These are phyloP conservation scores for Raja brachyura DNA, from an alignment of 2,113 vertebrate species.

Conservation along the genomic window DNA sequence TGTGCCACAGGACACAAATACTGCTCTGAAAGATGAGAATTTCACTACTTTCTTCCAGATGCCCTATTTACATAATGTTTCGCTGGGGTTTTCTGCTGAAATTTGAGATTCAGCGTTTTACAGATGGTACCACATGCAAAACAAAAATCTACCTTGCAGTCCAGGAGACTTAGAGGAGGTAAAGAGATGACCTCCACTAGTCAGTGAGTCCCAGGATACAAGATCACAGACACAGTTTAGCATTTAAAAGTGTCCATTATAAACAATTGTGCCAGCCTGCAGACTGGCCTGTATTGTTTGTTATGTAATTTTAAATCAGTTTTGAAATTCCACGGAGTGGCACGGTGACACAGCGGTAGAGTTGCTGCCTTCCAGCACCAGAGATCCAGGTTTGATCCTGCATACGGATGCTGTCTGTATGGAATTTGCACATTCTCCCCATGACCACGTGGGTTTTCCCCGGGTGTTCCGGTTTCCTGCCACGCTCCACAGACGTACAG, in stretches of 20 bases:
- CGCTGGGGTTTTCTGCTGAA: background rate
- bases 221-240: background rate
- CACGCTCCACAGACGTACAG: no score
- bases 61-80: background rate
- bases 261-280: background rate
- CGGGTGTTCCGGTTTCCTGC: no score
- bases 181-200: background rate
- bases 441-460: no score
- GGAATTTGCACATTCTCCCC: no score
- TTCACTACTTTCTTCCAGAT: slow-evolving; percentile 5
- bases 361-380: no score
- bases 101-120: background rate
- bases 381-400: no score
- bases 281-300: background rate
- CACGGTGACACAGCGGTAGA: no score
- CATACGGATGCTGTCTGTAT: no score
- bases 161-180: background rate
- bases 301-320: background rate
- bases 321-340: background rate
- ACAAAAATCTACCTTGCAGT: background rate
- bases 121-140: background rate
- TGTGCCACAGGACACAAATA: background rate
- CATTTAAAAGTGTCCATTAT: background rate
- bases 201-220: background rate
- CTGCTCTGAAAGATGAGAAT: background rate